Percentiles rank a stretch among this genome's conserved stretches.
phyloP scores from a whole-genome alignment of 2,113 vertebrate species.

The Chinchilla lanigera region DNA sequence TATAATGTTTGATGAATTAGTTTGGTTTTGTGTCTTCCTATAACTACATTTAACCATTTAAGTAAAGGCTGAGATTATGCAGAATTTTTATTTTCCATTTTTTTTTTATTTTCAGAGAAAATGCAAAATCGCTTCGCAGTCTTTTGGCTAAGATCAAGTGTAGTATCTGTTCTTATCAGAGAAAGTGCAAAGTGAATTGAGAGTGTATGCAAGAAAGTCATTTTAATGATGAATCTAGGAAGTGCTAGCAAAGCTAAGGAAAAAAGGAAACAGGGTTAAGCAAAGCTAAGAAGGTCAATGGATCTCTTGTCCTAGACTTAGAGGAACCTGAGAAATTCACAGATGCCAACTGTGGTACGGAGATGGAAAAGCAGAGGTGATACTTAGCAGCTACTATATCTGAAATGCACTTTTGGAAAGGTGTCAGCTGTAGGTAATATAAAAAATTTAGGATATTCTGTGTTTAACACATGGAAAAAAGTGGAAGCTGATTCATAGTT shows the following conservation, averaged over 20 bases:
- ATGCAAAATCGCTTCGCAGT: no score
- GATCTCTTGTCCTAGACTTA: background rate
- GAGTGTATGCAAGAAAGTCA: accelerated
- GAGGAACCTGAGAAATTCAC: background rate
- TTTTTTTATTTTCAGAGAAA: no score
- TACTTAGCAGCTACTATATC: background rate
- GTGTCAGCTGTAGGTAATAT: background rate
- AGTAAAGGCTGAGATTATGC: background rate
- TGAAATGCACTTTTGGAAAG: background rate
- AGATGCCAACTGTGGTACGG: accelerated
- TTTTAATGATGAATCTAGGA: background rate
- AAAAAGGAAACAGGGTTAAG: background rate
- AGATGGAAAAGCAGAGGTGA: background rate
- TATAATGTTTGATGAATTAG: background rate
- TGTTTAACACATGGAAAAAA: background rate
- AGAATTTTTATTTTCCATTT: background rate
- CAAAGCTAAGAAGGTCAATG: background rate
- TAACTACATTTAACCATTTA: background rate
- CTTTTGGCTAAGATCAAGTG: no score
- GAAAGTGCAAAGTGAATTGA: background rate
- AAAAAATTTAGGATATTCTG: background rate
- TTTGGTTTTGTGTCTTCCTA: background rate
- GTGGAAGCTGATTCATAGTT: background rate
- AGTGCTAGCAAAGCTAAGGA: background rate
- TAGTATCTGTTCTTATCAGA: no score